phyloP scores from a whole-genome alignment of 2,888 invertebrate species.

The Cancer borealis region DNA sequence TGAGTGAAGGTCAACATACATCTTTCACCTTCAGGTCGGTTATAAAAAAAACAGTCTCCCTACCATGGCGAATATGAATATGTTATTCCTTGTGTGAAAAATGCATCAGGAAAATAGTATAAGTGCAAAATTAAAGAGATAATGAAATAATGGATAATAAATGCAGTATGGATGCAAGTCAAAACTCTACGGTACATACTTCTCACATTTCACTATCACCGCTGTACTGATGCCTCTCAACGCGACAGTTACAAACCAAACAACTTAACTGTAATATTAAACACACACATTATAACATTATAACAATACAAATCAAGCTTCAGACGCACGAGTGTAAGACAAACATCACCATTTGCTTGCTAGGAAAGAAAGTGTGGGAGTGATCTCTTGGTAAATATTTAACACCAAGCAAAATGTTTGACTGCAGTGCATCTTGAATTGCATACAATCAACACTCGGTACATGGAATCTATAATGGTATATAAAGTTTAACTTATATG shows the following conservation, averaged over 20 bases:
- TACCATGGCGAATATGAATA: background rate
- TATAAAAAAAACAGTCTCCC: background rate
- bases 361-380: background rate
- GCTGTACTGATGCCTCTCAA: background rate
- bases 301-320: background rate
- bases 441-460: background rate
- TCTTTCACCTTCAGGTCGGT: background rate
- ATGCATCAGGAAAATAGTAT: background rate
- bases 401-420: background rate
- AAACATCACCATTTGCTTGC: slow-evolving; percentile 1
- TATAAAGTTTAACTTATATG: background rate
- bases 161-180: background rate
- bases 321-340: background rate
- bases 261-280: background rate
- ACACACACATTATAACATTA: background rate
- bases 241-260: background rate
- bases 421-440: background rate
- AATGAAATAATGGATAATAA: background rate
- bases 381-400: slow-evolving; percentile 32
- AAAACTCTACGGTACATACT: background rate
- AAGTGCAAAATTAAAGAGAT: background rate
- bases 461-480: background rate
- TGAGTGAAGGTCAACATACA: slow-evolving; percentile 27
- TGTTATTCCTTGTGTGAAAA: background rate
- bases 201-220: background rate